A percentile compares a stretch with the other conserved stretches of the same genome.
Conservation (phyloP, 2,888 invertebrate genomes). For the Scaptomyza parva region DNA sequence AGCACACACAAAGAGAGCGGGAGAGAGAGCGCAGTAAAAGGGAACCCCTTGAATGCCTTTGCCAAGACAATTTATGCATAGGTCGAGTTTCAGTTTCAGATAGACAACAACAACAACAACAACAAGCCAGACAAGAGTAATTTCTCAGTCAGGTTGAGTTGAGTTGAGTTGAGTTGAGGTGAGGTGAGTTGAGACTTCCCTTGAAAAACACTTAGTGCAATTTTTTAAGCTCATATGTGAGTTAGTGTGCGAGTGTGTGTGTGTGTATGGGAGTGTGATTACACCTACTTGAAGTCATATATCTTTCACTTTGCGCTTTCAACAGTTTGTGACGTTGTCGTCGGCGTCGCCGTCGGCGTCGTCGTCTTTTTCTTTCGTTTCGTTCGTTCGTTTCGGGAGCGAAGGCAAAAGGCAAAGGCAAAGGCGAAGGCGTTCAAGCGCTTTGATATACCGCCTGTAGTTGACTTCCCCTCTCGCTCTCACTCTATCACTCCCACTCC, state of each 20-base stretch:
- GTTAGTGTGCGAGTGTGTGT: slow-evolving; percentile 35
- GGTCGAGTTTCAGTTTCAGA: slow-evolving; percentile 56
- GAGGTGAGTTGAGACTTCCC: slow-evolving; percentile 56
- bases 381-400: no score
- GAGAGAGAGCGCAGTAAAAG: slow-evolving; percentile 12
- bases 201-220: slow-evolving; percentile 72
- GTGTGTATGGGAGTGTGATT: slow-evolving; percentile 62
- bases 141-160: slow-evolving; percentile 59
- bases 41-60: slow-evolving; percentile 51
- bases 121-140: slow-evolving; percentile 51
- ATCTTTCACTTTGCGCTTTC: slow-evolving; percentile 81
- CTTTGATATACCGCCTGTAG: slow-evolving; percentile 74
- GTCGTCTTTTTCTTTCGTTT: background rate
- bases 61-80: slow-evolving; percentile 70
- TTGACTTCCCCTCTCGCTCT: slow-evolving; percentile 48
- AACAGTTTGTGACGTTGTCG: slow-evolving; percentile 77
- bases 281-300: slow-evolving; percentile 79
- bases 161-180: slow-evolving; percentile 44
- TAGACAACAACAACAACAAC: slow-evolving; percentile 12
- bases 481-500: slow-evolving; percentile 35
- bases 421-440: slow-evolving; percentile 64
- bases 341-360: slow-evolving; percentile 57
- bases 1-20: background rate
- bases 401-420: no score
- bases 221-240: slow-evolving; percentile 57